Evolutionary conservation across 2,888 invertebrate species (phyloP).

Genomic region (Cataglyphis altisquamis): DNA sequence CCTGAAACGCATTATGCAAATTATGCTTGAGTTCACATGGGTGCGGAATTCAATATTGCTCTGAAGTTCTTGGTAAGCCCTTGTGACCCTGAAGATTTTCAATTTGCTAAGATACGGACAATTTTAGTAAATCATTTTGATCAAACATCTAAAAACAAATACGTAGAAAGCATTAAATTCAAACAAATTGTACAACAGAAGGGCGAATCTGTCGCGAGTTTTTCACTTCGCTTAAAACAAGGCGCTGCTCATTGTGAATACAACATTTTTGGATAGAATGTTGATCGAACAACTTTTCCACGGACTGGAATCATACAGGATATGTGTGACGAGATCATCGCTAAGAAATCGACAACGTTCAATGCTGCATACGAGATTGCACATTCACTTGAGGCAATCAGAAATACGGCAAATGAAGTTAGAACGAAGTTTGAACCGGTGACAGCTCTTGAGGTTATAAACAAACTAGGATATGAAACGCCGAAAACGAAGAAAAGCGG

Average conservation of each 20-base stretch:
- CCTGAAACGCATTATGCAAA: background rate
- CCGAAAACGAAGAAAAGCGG: too few species aligned
- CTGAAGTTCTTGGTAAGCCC: constrained; percentile 1
- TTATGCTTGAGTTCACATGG: background rate
- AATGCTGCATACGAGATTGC: constrained; percentile 8
- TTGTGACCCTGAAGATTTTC: background rate
- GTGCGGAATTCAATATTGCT: background rate
- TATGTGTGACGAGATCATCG: background rate
- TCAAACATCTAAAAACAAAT: constrained; percentile 24
- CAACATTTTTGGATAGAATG: constrained; percentile 24
- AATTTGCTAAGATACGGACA: background rate
- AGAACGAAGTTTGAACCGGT: background rate
- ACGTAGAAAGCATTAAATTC: constrained; percentile 9
- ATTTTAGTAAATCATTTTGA: constrained; percentile 12
- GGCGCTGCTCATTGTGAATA: constrained; percentile 17
- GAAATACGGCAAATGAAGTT: constrained; percentile 1
- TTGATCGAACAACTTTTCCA: constrained; percentile 32
- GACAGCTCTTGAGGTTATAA: too few species aligned
- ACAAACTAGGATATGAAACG: too few species aligned
- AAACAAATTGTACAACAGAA: background rate
- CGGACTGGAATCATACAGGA: background rate
- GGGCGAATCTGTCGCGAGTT: background rate
- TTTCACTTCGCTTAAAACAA: background rate
- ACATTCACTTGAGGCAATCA: constrained; percentile 12
- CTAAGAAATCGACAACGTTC: constrained; percentile 27